These are phyloP conservation scores for Cricetomys ansorgei DNA, from an alignment of 2,113 vertebrate genomes.

Conservation along the genomic window DNA sequence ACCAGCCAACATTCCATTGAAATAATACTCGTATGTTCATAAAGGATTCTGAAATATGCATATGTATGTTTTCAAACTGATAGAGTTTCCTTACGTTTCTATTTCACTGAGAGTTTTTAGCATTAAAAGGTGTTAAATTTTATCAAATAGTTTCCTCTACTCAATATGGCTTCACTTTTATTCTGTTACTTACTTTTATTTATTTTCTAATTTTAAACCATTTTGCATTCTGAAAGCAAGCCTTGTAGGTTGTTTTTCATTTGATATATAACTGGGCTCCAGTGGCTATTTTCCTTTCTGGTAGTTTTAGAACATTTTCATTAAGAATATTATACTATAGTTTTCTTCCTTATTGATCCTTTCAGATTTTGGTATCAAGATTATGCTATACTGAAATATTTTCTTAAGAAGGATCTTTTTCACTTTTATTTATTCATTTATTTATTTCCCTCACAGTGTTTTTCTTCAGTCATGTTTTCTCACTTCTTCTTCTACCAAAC, in stretches of 20 bases:
- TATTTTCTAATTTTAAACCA: constrained; percentile 5
- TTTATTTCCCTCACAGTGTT: neutral
- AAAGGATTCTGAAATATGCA: neutral
- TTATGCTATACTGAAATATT: neutral
- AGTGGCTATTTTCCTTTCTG: neutral
- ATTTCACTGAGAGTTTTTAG: neutral
- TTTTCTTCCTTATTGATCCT: neutral
- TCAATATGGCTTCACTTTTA: neutral
- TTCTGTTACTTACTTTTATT: neutral
- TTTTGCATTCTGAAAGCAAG: neutral
- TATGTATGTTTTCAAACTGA: neutral
- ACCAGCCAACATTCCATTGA: neutral
- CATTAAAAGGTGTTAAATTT: neutral
- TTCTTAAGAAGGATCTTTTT: neutral
- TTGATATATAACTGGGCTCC: neutral
- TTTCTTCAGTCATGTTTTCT: neutral
- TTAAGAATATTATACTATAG: neutral
- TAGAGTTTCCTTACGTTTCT: neutral
- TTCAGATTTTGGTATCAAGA: neutral
- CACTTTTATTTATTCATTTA: neutral
- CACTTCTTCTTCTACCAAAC: neutral
- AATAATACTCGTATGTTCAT: neutral
- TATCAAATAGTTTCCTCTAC: constrained; percentile 5
- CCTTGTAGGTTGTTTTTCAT: neutral
- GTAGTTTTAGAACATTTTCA: neutral